Evolutionary conservation across 2,888 invertebrate species (phyloP).

Genomic region (Nesidiocoris tenuis): DNA sequence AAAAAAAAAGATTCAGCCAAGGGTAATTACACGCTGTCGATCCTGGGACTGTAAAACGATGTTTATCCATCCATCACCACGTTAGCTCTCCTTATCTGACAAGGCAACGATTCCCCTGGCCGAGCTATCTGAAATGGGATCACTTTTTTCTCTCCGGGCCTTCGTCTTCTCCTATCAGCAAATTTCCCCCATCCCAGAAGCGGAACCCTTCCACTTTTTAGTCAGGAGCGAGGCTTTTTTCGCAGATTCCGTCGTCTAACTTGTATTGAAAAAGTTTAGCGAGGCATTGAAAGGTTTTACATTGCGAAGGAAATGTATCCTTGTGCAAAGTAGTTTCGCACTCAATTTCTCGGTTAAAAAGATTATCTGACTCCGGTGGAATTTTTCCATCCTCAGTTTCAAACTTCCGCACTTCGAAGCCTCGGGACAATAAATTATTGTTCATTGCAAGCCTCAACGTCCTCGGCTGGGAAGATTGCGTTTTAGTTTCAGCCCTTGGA

Average conservation of each 20-base stretch:
- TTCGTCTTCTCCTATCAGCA: background rate
- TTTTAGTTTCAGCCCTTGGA: too few species aligned
- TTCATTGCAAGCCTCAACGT: too few species aligned
- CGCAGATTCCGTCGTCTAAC: constrained; percentile 3
- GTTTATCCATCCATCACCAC: constrained; percentile 27
- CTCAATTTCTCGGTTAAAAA: background rate
- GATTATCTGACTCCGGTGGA: background rate
- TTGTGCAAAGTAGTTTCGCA: background rate
- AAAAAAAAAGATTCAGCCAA: background rate
- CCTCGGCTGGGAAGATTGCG: too few species aligned
- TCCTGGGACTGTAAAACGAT: constrained; percentile 4
- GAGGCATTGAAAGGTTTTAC: constrained; percentile 19
- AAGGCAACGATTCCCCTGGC: background rate
- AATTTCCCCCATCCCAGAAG: background rate
- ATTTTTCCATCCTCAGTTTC: background rate
- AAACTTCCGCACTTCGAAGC: background rate
- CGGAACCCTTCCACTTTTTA: background rate
- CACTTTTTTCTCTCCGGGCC: background rate
- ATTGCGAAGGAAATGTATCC: constrained; percentile 15
- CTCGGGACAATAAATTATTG: too few species aligned
- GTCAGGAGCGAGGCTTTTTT: background rate
- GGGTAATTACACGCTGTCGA: background rate
- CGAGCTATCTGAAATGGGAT: background rate
- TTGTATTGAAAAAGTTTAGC: constrained; percentile 25
- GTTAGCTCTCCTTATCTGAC: constrained; percentile 13